A percentile compares a stretch with the other conserved stretches of the same genome.
Evolutionary conservation across 2,888 invertebrate species (phyloP).

Genomic region (Cremastobaeus sp.): DNA sequence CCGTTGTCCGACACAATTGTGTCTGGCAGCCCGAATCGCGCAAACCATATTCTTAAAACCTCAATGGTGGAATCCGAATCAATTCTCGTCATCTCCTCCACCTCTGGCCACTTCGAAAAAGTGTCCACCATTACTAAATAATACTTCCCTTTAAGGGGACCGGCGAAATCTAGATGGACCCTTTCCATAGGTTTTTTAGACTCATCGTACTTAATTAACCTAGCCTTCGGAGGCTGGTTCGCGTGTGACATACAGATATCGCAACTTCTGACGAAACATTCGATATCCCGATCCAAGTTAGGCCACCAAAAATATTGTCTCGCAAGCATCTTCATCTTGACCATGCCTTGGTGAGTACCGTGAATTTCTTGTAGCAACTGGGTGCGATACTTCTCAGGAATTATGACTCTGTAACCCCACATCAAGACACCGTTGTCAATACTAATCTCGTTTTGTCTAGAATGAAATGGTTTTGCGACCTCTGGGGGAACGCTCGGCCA

Average conservation of each 20-base stretch:
- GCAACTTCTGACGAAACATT: slow-evolving; percentile 43
- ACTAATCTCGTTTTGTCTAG: slow-evolving; percentile 18
- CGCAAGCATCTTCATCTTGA: slow-evolving; percentile 47
- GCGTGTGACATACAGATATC: slow-evolving; percentile 42
- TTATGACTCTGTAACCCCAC: slow-evolving; percentile 64
- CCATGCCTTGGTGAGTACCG: slow-evolving; percentile 62
- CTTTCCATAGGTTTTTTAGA: slow-evolving; percentile 55
- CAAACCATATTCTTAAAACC: slow-evolving; percentile 51
- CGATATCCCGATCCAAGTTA: slow-evolving; percentile 60
- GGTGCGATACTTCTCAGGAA: slow-evolving; percentile 58
- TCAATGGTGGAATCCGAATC: slow-evolving; percentile 40
- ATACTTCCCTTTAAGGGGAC: slow-evolving; percentile 53
- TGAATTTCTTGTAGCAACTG: slow-evolving; percentile 62
- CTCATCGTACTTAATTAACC: slow-evolving; percentile 54
- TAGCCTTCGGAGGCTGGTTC: slow-evolving; percentile 49
- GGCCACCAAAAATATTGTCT: slow-evolving; percentile 66
- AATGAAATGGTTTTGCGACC: slow-evolving; percentile 13
- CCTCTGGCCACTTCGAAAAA: slow-evolving; percentile 61
- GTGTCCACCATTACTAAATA: slow-evolving; percentile 61
- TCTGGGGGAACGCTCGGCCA: slow-evolving; percentile 31
- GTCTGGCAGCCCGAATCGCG: slow-evolving; percentile 50
- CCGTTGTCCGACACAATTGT: slow-evolving; percentile 60
- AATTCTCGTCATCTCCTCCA: slow-evolving; percentile 41
- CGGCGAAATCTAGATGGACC: slow-evolving; percentile 58
- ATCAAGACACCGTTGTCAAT: slow-evolving; percentile 52